Evolutionary conservation across 2,113 vertebrate genomes (phyloP), one percentile per base, ranked within the genome.

Genomic region (Scomber japonicus): DNA sequence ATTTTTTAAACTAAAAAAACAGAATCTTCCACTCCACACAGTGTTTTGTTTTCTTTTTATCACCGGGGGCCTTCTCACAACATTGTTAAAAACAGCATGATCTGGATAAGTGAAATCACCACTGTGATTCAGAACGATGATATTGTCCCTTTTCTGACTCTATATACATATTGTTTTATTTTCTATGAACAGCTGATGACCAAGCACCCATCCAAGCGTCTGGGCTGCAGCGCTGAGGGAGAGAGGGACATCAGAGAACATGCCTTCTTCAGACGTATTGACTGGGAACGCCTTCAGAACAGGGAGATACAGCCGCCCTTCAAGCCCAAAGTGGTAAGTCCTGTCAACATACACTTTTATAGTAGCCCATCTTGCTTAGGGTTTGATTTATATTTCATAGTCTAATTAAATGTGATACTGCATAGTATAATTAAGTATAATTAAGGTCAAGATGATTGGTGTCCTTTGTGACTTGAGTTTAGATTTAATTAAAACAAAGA

Each of bases 241-340:
- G 97, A 98, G 80, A 87, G 97, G 70, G 98, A 99, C 71, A 93
- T 99, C 84, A 93, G 96, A 70, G 97, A 99, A 11, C 98, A 99
- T 0, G 95, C 96, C 72, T 99, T 99, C 94, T 99, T 99, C 95
- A 96, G 98, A 87, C 97, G 98, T 54, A 99, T 99, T 53, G 98
- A 99, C 95, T 99, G 98, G 98, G 97, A 98, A 2, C 97, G 97
- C 73, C 93, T 99, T 71, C 89, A 96, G 87, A 97, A 92, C 94
- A 90, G 96, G 35, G 98, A 99, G 90, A 97, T 99, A 75, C 98
- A 99, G 92, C 98, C 98, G 0, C 98, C 98, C 0, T 99, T 98
- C 95, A 99, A 99, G 83, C 98, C 98, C 16, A 99, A 98, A 98
- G 95, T 96, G 96, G 98, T 99, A 93, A 97, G 97, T 96, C n/a